phyloP scores from a whole-genome alignment of 2,113 vertebrate species.

The Electrona antarctica region DNA sequence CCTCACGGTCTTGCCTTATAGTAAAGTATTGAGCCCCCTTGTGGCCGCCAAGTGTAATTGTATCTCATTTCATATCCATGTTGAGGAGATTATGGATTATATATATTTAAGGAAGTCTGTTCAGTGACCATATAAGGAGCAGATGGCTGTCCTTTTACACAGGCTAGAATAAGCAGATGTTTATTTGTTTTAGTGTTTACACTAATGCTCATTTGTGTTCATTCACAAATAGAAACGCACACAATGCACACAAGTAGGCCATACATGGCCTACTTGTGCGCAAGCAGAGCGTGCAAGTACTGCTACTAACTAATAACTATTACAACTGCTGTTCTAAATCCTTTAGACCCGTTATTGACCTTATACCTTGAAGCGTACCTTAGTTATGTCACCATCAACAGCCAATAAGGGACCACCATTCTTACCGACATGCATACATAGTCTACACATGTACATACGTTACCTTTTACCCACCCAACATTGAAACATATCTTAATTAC shows the following conservation, averaged over 20 bases:
- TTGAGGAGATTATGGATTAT: constrained; percentile 55
- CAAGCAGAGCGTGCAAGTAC: too few relatives aligned
- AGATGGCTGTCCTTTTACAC: constrained; percentile 80
- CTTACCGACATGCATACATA: too few relatives aligned
- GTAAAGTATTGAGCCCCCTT: constrained; percentile 50
- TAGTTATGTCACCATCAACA: too few relatives aligned
- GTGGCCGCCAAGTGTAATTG: constrained; percentile 56
- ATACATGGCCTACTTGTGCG: not conserved
- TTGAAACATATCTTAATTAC: too few relatives aligned
- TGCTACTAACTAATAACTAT: too few relatives aligned
- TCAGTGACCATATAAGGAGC: constrained; percentile 36
- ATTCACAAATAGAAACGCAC: not conserved
- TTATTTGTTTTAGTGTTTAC: constrained; percentile 30
- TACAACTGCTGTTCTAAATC: too few relatives aligned
- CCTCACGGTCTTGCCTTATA: not conserved
- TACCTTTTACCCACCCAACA: too few relatives aligned
- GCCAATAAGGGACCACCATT: too few relatives aligned
- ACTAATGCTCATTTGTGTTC: constrained; percentile 47
- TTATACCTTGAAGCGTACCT: too few relatives aligned
- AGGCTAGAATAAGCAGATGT: constrained; percentile 59
- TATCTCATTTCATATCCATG: constrained; percentile 16
- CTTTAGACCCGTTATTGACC: too few relatives aligned
- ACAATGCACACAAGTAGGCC: constrained; percentile 3
- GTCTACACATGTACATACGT: too few relatives aligned
- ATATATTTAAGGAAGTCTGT: constrained; percentile 63